Percentiles rank a stretch among this genome's conserved stretches.
Evolutionary conservation across 2,797 vertebrate genomes (phyloP).

Genomic region (Diceros bicornis): DNA sequence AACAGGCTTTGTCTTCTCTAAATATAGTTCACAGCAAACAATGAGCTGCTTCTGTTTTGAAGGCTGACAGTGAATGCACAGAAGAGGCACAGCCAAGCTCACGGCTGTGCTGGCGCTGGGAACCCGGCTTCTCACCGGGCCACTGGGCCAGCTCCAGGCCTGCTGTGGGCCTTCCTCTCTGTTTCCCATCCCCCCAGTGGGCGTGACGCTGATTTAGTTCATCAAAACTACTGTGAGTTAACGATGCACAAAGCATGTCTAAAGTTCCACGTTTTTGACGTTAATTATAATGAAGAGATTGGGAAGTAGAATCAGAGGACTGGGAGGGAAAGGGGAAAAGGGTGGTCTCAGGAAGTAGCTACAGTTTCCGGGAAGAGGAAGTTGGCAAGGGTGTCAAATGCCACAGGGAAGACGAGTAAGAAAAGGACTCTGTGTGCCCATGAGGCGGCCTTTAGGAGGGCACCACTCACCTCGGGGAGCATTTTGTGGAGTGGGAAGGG

Average conservation of each 20-base stretch:
- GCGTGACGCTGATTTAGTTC: neutral
- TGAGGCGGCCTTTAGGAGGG: neutral
- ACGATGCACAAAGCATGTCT: neutral
- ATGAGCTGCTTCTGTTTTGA: neutral
- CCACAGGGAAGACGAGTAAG: neutral
- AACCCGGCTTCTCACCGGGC: neutral
- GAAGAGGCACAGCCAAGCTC: neutral
- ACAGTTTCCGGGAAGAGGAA: neutral
- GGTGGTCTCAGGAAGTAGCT: neutral
- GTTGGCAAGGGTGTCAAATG: neutral
- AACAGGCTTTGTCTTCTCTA: conserved; percentile 4
- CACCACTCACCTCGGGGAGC: no score
- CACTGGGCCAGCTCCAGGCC: neutral
- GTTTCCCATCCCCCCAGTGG: no score
- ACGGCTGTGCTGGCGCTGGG: neutral
- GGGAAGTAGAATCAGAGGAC: neutral
- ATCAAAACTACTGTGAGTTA: neutral
- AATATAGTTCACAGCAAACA: neutral
- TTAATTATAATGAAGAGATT: neutral
- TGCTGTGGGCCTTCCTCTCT: neutral
- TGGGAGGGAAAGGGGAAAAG: neutral
- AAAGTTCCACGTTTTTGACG: neutral
- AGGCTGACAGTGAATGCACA: neutral
- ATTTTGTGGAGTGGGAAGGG: neutral
- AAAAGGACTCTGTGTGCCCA: neutral